Conservation (phyloP, 2,113 vertebrate species). For the Mobula birostris region DNA sequence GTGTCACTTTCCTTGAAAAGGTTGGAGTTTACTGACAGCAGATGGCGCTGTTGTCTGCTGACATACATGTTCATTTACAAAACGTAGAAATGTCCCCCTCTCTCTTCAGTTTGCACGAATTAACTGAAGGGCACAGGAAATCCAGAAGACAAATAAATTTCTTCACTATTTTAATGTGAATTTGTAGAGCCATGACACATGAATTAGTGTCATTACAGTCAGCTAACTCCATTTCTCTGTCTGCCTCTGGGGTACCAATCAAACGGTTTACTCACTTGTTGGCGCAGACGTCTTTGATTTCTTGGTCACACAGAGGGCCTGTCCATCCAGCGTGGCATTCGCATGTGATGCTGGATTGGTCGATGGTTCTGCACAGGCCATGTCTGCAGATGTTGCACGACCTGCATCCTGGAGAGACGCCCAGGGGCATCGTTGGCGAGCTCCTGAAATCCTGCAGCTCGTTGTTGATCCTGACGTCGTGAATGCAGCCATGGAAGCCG, state of each 20-base stretch:
- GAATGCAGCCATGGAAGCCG: slow-evolving; percentile 85
- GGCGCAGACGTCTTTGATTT: slow-evolving; percentile 65
- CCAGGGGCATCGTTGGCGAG: slow-evolving; percentile 61
- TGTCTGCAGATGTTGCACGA: slow-evolving; percentile 86
- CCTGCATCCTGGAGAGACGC: slow-evolving; percentile 82
- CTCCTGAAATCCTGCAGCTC: slow-evolving; percentile 83
- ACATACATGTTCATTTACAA: no score
- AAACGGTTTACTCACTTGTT: slow-evolving; percentile 64
- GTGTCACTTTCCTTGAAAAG: no score
- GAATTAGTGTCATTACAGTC: not conserved
- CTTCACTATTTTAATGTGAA: not conserved
- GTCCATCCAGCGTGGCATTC: slow-evolving; percentile 80
- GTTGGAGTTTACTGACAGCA: not conserved
- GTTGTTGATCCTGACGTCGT: slow-evolving; percentile 83
- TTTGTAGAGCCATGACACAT: slow-evolving; percentile 17
- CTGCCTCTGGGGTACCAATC: no score
- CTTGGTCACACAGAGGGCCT: slow-evolving; percentile 79
- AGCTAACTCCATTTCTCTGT: not conserved
- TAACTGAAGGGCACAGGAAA: not conserved
- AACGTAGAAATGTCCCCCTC: not conserved
- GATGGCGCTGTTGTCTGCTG: not conserved
- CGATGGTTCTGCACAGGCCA: slow-evolving; percentile 75
- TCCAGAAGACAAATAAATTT: no score
- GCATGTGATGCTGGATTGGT: slow-evolving; percentile 78
- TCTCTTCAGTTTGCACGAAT: no score